A percentile compares a stretch with the other conserved stretches of the same genome.
Evolutionary conservation across 37 sponge, comb jelly and placozoan species (phyloP).

Genomic region (Haliclona indistincta): DNA sequence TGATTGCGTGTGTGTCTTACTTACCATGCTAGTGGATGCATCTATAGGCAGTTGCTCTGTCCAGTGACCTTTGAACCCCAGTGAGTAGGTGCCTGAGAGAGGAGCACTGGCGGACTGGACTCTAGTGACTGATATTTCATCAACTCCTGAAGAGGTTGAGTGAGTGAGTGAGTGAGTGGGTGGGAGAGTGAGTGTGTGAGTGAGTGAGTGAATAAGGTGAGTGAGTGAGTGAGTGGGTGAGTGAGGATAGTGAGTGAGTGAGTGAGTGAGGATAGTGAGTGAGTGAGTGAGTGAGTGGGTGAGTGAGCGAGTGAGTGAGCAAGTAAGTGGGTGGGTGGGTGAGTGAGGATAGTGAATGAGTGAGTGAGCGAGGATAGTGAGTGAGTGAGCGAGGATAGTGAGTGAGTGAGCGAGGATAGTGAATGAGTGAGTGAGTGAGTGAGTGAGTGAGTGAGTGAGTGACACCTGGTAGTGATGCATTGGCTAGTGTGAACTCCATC

Average conservation of each 20-base stretch:
- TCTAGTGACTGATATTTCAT: background rate
- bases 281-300: too few relatives aligned
- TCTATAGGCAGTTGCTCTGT: conserved; percentile 37
- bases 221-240: too few relatives aligned
- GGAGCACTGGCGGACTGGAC: conserved; percentile 56
- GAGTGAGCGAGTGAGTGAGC: too few relatives aligned
- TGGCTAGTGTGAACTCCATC: background rate
- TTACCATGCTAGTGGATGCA: conserved; percentile 19
- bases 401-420: conserved; percentile 12
- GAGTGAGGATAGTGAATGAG: too few relatives aligned
- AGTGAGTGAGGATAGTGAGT: too few relatives aligned
- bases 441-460: conserved; percentile 12
- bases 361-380: conserved; percentile 4
- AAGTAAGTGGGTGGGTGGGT: too few relatives aligned
- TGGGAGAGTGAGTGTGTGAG: too few relatives aligned
- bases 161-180: too few relatives aligned
- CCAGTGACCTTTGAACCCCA: conserved; percentile 29
- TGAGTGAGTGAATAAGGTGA: too few relatives aligned
- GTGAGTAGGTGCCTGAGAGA: conserved; percentile 43
- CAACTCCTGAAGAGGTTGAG: too few relatives aligned
- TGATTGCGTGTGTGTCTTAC: background rate
- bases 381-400: conserved; percentile 12
- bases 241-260: too few relatives aligned
- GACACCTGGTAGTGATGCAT: background rate
- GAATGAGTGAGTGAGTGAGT: too few relatives aligned